Evolutionary conservation across 2,888 invertebrate genomes (phyloP).

Genomic region (Drosophila pseudotalamancana): DNA sequence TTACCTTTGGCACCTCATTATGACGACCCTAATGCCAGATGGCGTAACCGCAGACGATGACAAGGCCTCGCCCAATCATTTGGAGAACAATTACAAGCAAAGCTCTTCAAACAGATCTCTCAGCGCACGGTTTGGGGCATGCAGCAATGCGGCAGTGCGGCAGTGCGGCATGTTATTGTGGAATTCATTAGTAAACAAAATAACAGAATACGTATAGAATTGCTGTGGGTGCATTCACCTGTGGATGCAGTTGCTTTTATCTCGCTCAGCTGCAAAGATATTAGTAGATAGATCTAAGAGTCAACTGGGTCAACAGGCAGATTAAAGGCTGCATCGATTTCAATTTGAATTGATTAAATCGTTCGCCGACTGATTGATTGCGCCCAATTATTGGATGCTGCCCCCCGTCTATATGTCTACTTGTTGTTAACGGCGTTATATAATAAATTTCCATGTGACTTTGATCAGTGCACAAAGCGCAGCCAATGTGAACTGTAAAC

Average conservation of each 20-base stretch:
- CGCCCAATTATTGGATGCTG: constrained; percentile 61
- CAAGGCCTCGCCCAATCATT: constrained; percentile 64
- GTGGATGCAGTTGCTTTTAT: constrained; percentile 30
- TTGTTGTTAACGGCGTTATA: constrained; percentile 63
- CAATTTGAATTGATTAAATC: constrained; percentile 55
- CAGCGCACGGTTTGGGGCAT: constrained; percentile 40
- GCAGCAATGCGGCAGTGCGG: no score
- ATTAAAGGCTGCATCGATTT: constrained; percentile 68
- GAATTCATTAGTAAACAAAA: constrained; percentile 78
- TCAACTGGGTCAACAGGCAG: constrained; percentile 74
- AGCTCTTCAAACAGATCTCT: constrained; percentile 69
- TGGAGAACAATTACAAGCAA: constrained; percentile 72
- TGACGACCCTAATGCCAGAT: constrained; percentile 65
- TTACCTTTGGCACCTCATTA: constrained; percentile 80
- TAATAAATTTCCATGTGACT: constrained; percentile 74
- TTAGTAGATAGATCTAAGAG: constrained; percentile 39
- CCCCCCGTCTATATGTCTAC: constrained; percentile 13
- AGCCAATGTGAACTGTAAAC: constrained; percentile 62
- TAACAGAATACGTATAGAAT: constrained; percentile 36
- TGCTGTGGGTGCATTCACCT: constrained; percentile 71
- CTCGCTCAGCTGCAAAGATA: constrained; percentile 13
- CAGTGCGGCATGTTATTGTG: constrained; percentile 64
- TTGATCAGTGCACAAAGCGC: constrained; percentile 63
- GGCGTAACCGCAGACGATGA: constrained; percentile 57
- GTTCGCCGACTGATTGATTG: constrained; percentile 70